Evolutionary conservation across 2,888 invertebrate genomes (phyloP), one percentile per base, ranked within the genome.

Genomic region (Temnothorax rugatulus): DNA sequence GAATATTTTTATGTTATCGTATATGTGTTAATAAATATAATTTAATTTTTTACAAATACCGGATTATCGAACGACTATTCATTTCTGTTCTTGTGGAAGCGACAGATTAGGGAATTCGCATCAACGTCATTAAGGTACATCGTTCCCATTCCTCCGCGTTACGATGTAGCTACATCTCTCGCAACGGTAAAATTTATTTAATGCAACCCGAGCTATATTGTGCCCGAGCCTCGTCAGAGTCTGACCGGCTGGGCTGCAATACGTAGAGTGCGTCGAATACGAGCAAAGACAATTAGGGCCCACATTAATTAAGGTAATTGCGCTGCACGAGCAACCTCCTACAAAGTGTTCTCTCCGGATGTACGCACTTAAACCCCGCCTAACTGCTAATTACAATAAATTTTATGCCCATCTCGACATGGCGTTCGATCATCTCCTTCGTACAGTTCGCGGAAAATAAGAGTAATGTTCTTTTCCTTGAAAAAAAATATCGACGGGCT

Each of bases 241-340:
- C 47, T 25, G 41, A 47, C 44, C 81, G 41, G 29, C 15, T 44
- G 41, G 15, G 15, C 9, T 47, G 54, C 50, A 29, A 71, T 64
- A 63, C 63, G 68, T 52, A 83, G 41, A 85, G 63, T 69, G 83
- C 84, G 84, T 81, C 84, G 71, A 71, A 61, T 66, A 74, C 54
- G 64, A 50, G 74, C 75, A 71, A 84, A 71, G 86, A 89, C 89
- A 84, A 89, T 93, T 92, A 92, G 90, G 90, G 91, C 89, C 90
- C 89, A 91, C 91, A 91, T 92, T 92, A 92, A 93, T 93, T 92
- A 92, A 92, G 90, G 90, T 92, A 92, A 93, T 93, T 93, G 91
- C 86, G 76, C 73, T 86, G 84, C 86, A 52, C 81, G 68, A 81
- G 71, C 73, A 88, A 87, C 90, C 92, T 91, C 91, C 91, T 90